Percentiles rank a stretch among this genome's conserved stretches.
Conservation (phyloP, 1,140 invertebrate genomes). For the Saccostrea echinata region DNA sequence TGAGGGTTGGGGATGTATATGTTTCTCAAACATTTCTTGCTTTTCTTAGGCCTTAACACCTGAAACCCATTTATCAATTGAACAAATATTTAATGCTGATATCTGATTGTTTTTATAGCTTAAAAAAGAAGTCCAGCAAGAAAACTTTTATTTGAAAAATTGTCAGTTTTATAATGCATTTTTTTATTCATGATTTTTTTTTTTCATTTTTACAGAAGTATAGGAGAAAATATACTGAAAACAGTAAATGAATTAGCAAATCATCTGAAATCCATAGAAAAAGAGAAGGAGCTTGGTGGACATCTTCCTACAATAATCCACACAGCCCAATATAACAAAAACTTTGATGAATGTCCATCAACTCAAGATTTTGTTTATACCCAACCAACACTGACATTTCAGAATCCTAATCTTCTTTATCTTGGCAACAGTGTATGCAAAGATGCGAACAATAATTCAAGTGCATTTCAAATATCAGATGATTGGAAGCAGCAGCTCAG, state of each 20-base stretch:
- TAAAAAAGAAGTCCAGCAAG: no score
- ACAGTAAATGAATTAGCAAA: slow-evolving; percentile 56
- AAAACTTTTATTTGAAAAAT: no score
- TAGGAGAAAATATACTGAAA: slow-evolving; percentile 38
- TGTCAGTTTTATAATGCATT: no score
- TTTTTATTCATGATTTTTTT: neutral
- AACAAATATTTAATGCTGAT: no score
- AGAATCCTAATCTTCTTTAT: neutral
- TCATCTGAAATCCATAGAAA: slow-evolving; percentile 49
- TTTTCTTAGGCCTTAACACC: no score
- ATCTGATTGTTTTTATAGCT: no score
- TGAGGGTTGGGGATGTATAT: no score
- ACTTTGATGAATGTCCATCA: neutral
- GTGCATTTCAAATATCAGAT: neutral
- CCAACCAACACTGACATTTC: neutral
- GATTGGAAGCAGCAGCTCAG: neutral
- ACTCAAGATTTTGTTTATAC: neutral
- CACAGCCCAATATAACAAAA: neutral
- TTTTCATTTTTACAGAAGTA: slow-evolving; percentile 36
- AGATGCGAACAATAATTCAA: neutral
- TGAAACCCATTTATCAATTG: no score
- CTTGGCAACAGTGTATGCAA: neutral
- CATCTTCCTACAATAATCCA: neutral
- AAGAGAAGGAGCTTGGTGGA: neutral
- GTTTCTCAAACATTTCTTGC: no score